Percentiles rank a stretch among this genome's conserved stretches.
Evolutionary conservation across 2,797 vertebrate species (phyloP).

Genomic region (Linurgus olivaceus): DNA sequence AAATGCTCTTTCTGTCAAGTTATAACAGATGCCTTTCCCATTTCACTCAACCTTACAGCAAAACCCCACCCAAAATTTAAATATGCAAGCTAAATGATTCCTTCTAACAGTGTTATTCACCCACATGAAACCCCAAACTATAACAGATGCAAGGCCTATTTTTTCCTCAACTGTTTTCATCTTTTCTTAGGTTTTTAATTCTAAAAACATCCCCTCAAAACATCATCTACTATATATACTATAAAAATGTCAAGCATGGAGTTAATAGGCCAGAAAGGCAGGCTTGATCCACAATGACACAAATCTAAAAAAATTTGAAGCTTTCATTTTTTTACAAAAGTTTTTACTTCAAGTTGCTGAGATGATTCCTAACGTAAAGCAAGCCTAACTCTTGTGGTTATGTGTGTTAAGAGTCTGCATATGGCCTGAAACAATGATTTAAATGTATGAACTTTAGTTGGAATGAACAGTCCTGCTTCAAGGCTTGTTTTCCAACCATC

Average conservation of each 20-base stretch:
- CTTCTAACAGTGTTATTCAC: conserved; percentile 51
- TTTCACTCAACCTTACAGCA: conserved; percentile 25
- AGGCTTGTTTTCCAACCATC: conserved; percentile 55
- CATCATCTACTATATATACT: neutral
- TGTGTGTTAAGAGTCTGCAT: conserved; percentile 27
- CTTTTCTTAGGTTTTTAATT: conserved; percentile 30
- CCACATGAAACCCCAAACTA: conserved; percentile 43
- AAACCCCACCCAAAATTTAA: conserved; percentile 46
- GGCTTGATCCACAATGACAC: neutral
- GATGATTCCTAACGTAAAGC: neutral
- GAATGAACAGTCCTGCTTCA: conserved; percentile 53
- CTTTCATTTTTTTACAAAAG: neutral
- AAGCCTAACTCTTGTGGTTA: conserved; percentile 36
- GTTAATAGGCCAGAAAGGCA: neutral
- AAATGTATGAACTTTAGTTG: conserved; percentile 55
- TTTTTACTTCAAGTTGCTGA: neutral
- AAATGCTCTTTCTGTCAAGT: conserved; percentile 37
- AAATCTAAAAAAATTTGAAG: neutral
- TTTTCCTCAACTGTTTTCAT: conserved; percentile 23
- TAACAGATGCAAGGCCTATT: conserved; percentile 44
- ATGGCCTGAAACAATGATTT: conserved; percentile 60
- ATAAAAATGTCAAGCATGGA: neutral
- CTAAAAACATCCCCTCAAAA: conserved; percentile 14
- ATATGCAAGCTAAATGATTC: conserved; percentile 38
- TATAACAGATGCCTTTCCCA: conserved; percentile 23